Base-by-base conservation (phyloP, 92 coral and sea anemone genomes). In the Plumapathes pennacea region DNA sequence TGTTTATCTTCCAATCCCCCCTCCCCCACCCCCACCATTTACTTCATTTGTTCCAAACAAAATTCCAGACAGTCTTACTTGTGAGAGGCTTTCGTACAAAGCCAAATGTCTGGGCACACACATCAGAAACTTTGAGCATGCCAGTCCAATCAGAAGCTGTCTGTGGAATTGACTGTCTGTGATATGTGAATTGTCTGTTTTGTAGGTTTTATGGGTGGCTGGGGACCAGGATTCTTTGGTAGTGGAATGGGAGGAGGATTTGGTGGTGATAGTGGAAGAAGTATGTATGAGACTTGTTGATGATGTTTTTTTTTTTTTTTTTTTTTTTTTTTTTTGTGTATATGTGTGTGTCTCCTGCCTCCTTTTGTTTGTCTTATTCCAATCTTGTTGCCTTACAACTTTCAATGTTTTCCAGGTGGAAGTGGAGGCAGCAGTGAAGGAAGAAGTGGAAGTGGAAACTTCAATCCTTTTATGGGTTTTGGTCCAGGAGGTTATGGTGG, bases 401-500 rank as follows among this genome's bases (percentile, higher is more conserved):
- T 63, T 48, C 52, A 36, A 42, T 69, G 46, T 55, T 52, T 43
- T 31, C 54, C 34, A 50, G 84, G 82, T 13, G 70, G 52, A 36
- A 40, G 70, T 37, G 79, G 67, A 15, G 64, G 68, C 17, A 40
- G 65, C 13, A 22, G 85, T 46, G 65, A 76, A 54, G 76, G 80
- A 48, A 64, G 75, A 48, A 72, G 63, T 29, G 65, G 76, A 12
- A 57, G 34, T 32, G 59, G 78, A 43, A 42, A 54, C 55, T 48
- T 77, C 52, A 58, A 40, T 4, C 62, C 77, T 29, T 47, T 82
- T 50, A 49, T 81, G 41, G 83, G 75, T 11, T 87, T 71, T 59
- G 77, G 77, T 30, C 78, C 78, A 13, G 90, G 82, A 9, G 90
- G 82, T n/a, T 85, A 79, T 68, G 85, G 72, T 71, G 75, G 70